Evolutionary conservation across 1,140 invertebrate genomes (phyloP).

Genomic region (Spodoptera frugiperda): DNA sequence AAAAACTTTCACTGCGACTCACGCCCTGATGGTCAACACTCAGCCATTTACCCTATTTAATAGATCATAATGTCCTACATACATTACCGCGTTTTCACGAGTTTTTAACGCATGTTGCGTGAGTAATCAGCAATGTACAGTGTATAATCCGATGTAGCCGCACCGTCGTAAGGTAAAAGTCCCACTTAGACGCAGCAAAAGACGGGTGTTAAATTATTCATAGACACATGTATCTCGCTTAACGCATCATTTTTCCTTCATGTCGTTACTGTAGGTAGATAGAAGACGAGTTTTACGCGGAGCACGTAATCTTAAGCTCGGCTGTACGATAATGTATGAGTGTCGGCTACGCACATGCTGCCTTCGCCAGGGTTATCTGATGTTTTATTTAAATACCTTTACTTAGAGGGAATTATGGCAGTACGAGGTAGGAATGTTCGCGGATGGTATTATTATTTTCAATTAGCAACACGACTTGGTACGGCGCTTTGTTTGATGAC

Average conservation of each 20-base stretch:
- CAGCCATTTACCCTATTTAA: not conserved
- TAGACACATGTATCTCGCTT: slow-evolving; percentile 47
- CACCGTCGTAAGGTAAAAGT: slow-evolving; percentile 3
- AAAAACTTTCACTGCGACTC: not conserved
- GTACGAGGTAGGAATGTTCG: slow-evolving; percentile 7
- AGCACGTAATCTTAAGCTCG: slow-evolving; percentile 42
- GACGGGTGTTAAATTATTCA: slow-evolving; percentile 44
- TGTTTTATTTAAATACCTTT: slow-evolving; percentile 48
- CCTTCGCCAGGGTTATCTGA: slow-evolving; percentile 6
- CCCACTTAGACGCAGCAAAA: slow-evolving; percentile 38
- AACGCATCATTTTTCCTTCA: slow-evolving; percentile 45
- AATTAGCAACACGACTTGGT: slow-evolving; percentile 11
- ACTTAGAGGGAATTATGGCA: slow-evolving; percentile 33
- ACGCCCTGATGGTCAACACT: slow-evolving; percentile 6
- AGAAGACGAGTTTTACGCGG: slow-evolving; percentile 20
- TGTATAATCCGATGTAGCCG: not conserved
- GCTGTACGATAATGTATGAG: slow-evolving; percentile 39
- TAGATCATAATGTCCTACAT: not conserved
- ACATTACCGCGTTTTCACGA: not conserved
- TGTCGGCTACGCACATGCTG: slow-evolving; percentile 15
- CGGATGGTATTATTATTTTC: slow-evolving; percentile 36
- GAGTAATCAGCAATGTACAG: not conserved
- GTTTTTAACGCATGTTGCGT: not conserved
- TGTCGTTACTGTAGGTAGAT: slow-evolving; percentile 24
- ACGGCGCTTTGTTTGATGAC: slow-evolving; percentile 15